Conservation (phyloP, 2,888 invertebrate species). For the Brenthis ino region DNA sequence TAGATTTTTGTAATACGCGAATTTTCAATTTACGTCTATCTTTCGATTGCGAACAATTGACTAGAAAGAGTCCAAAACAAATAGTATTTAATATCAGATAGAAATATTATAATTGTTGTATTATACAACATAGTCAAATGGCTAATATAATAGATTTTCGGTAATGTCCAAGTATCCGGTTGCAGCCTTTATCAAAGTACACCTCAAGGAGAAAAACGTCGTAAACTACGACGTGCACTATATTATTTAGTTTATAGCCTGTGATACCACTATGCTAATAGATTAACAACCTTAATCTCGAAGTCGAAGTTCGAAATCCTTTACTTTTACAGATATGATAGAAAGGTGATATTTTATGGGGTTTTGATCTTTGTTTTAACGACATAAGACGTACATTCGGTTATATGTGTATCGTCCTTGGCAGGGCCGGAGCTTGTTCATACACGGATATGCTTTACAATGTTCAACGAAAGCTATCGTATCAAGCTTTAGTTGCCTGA, state of each 20-base stretch:
- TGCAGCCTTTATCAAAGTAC: conserved; percentile 25
- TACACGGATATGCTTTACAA: conserved; percentile 23
- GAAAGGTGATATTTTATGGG: conserved; percentile 15
- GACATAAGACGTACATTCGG: conserved; percentile 6
- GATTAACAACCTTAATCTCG: not conserved
- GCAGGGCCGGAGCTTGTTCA: conserved; percentile 19
- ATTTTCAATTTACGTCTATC: too few species aligned
- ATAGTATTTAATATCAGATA: too few species aligned
- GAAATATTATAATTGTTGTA: too few species aligned
- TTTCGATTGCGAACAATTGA: too few species aligned
- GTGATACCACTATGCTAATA: not conserved
- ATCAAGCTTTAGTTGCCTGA: conserved; percentile 8
- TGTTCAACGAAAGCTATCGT: conserved; percentile 16
- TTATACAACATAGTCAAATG: too few species aligned
- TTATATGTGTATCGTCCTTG: conserved; percentile 19
- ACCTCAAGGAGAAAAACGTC: conserved; percentile 34
- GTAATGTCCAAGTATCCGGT: conserved; percentile 16
- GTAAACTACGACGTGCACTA: conserved; percentile 27
- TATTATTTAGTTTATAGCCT: conserved; percentile 15
- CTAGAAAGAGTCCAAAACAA: too few species aligned
- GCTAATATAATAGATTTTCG: not conserved
- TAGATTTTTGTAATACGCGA: too few species aligned
- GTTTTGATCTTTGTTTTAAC: conserved; percentile 18
- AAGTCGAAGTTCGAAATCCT: conserved; percentile 3
- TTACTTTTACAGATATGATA: not conserved